A percentile compares a stretch with the other conserved stretches of the same genome.
Conservation (phyloP, 2,888 invertebrate genomes). For the Macaria notata region DNA sequence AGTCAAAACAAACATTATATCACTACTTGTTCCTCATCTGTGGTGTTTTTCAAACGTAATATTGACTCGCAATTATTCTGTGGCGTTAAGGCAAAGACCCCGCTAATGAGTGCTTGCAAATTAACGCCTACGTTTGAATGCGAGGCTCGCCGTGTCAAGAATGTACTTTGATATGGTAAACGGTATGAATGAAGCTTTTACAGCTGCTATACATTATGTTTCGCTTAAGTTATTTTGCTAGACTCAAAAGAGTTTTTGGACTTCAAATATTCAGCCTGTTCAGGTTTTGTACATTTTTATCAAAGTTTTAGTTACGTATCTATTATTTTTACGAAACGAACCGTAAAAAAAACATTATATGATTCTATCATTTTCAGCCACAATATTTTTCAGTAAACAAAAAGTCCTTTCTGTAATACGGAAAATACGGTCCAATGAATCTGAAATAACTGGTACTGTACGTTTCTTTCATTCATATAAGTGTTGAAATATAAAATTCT, state of each 20-base stretch:
- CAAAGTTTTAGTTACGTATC: too few relatives aligned
- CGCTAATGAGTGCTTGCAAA: constrained; percentile 27
- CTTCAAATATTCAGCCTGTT: too few relatives aligned
- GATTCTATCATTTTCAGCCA: too few relatives aligned
- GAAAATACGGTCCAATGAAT: constrained; percentile 15
- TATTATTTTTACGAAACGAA: too few relatives aligned
- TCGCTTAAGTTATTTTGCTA: neutral
- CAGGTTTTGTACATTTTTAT: too few relatives aligned
- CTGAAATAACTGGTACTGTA: constrained; percentile 2
- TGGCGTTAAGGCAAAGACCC: constrained; percentile 11
- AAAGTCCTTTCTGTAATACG: neutral
- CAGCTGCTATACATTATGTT: neutral
- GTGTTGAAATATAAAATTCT: constrained; percentile 29
- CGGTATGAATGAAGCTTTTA: constrained; percentile 6
- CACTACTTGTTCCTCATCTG: too few relatives aligned
- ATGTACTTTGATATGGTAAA: constrained; percentile 13
- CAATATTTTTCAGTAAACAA: too few relatives aligned
- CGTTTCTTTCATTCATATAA: constrained; percentile 27
- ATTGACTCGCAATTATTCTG: constrained; percentile 11
- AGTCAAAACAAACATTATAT: too few relatives aligned
- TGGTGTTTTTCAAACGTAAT: neutral
- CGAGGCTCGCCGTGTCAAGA: constrained; percentile 22
- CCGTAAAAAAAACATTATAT: too few relatives aligned
- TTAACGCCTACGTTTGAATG: constrained; percentile 29
- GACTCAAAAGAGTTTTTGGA: neutral